These are phyloP conservation scores for Pseudopodoces humilis DNA, from an alignment of 2,113 vertebrate species.

Conservation along the genomic window DNA sequence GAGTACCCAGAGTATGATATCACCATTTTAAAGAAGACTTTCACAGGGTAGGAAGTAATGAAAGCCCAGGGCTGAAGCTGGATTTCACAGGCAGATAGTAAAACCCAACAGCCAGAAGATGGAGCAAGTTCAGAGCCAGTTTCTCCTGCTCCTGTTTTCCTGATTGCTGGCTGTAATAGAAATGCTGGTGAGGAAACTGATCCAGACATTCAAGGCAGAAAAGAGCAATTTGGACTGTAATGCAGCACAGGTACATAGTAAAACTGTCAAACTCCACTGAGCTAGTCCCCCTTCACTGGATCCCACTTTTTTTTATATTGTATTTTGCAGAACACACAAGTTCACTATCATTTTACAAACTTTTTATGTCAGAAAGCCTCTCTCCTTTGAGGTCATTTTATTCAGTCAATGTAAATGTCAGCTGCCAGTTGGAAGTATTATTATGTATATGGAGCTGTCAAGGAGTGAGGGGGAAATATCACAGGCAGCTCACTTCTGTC, in stretches of 20 bases:
- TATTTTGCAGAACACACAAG: background rate
- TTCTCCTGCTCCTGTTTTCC: background rate
- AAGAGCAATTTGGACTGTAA: background rate
- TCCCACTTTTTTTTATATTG: background rate
- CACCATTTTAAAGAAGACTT: background rate
- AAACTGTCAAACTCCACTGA: background rate
- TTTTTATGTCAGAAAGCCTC: background rate
- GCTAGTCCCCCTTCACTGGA: background rate
- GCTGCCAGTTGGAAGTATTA: background rate
- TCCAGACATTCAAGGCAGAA: background rate
- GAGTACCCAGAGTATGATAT: background rate
- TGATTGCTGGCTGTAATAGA: background rate
- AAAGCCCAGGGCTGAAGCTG: background rate
- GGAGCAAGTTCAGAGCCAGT: background rate
- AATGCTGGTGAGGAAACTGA: background rate
- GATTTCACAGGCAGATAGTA: background rate
- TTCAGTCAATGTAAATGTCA: conserved; percentile 2
- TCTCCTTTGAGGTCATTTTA: background rate
- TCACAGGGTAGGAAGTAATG: background rate
- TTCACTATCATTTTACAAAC: background rate
- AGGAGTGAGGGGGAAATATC: background rate
- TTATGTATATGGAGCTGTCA: background rate
- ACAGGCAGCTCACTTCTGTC: background rate
- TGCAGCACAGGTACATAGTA: background rate
- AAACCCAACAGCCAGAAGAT: background rate